These are phyloP conservation scores for Ypsolopha scabrella DNA, from an alignment of 2,888 invertebrate species.

Conservation along the genomic window DNA sequence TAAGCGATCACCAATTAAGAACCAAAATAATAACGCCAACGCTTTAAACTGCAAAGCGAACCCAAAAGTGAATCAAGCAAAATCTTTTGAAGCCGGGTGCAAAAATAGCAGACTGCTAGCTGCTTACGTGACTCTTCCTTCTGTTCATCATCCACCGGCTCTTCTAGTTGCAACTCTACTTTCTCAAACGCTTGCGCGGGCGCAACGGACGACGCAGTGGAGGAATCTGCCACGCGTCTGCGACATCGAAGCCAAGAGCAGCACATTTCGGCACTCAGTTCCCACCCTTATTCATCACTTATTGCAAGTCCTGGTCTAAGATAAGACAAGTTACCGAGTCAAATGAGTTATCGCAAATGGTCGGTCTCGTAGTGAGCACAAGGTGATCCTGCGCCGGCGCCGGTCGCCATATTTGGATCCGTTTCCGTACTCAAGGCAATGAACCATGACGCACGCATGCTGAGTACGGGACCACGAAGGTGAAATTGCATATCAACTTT, in stretches of 20 bases:
- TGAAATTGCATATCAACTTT: conserved; percentile 16
- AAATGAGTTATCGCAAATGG: conserved; percentile 47
- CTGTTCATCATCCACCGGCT: background rate
- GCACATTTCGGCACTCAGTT: conserved; percentile 31
- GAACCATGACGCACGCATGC: conserved; percentile 56
- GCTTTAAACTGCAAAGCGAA: conserved; percentile 13
- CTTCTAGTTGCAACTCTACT: conserved; percentile 9
- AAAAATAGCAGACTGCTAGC: conserved; percentile 1
- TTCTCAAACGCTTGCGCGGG: conserved; percentile 43
- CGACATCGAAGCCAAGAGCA: conserved; percentile 60
- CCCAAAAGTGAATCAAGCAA: conserved; percentile 6
- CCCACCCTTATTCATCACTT: background rate
- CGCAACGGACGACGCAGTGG: conserved; percentile 26
- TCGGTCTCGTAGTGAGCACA: conserved; percentile 50
- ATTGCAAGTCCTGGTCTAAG: no score
- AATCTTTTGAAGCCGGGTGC: conserved; percentile 15
- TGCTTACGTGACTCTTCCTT: conserved; percentile 47
- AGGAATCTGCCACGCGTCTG: conserved; percentile 41
- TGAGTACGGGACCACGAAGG: conserved; percentile 20
- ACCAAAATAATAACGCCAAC: background rate
- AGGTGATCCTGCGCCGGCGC: conserved; percentile 38
- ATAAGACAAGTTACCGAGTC: conserved; percentile 7
- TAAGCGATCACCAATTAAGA: background rate
- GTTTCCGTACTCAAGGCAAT: conserved; percentile 64
- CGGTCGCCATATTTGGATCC: conserved; percentile 59